Evolutionary conservation across 92 coral and sea anemone species (phyloP), one percentile per base, ranked within the genome.

Genomic region (Virgularia gustaviana): DNA sequence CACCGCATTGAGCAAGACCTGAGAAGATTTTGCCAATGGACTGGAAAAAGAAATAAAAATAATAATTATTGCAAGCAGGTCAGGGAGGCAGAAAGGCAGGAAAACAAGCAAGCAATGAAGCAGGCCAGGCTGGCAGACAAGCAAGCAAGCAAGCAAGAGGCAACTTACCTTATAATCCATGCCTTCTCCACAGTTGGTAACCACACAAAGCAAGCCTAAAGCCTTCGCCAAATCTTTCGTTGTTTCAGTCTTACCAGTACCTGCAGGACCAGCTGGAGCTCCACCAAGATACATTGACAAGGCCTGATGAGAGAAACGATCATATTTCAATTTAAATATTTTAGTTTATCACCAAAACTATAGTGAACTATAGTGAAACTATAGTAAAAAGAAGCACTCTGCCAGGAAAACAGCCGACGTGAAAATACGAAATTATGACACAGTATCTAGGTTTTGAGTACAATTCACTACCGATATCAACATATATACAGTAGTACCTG

Each of bases 1-100:
- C 98, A 42, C 98, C 98, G 68, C 98, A 92, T 90, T 92, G 98
- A 10, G 96, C 98, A 60, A 92, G 78, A 27, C 98, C 98, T 6
- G 98, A 92, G 87, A 92, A 92, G 63, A 92, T 92, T 74, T 92
- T 92, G 31, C 98, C 98, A 37, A 92, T 92, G 60, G 97, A 91
- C 97, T 91, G 73, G 56, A 81, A 51, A 23, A 31, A 52, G 34
- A 53, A 4, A 19, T n/a, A 57, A 47, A 15, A 24, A 63, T 29
- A 33, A 33, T 3, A 63, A 7, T 16, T n/a, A 35, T 9, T 16
- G 11, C 18, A 11, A 65, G 1, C 18, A 41, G 5, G 19, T 11
- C 13, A 43, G 9, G 32, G 43, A n/a, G 3, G 24, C 13, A 53
- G 44, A 49, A 30, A 71, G 3, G 70, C 33, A 24, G 32, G 6